Evolutionary conservation across 2,113 vertebrate species (phyloP), one percentile per base, ranked within the genome.

Genomic region (Cochlearius cochlearius): DNA sequence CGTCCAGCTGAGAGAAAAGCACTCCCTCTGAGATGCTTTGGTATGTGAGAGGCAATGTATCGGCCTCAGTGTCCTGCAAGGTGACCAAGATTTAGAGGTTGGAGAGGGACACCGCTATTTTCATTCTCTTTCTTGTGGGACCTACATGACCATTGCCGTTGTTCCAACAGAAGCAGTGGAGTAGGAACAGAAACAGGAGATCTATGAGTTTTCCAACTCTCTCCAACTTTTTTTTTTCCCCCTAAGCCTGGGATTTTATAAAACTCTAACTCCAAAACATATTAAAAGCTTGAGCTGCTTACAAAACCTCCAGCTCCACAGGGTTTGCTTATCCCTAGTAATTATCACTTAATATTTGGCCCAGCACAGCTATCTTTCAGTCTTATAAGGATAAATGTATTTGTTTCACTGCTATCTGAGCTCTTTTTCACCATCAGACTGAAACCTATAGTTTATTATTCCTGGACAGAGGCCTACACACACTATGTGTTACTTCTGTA

Each of bases 281-380:
- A 77, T 74, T 92, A 93, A 95, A 95, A 95, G 56, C 43, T 39
- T 84, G 83, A 88, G 60, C 83, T 96, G 92, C 96, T 93, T 98
- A 96, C 75, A 94, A 92, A 97, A 96, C 90, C 88, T 68, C 96
- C 84, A 94, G 67, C 93, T 95, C 96, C 92, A 81, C 77, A 94
- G 79, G 88, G 86, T 94, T 97, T 97, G 68, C 88, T 96, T 97
- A 97, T 90, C 88, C 96, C 47, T 92, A 84, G 80, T 96, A 97
- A 97, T 97, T 97, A 97, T 97, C 96, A 97, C 95, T 95, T 97
- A 96, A 94, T 98, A 97, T 97, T 97, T 98, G 96, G 97, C 94
- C 76, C 52, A 1, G 90, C 93, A 94, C 68, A 82, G 77, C 89
- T 92, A 94, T 96, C 95, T 88, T 93, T 92, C 93, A 92, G 92